Conservation (phyloP, 2,888 invertebrate species). For the Lasius platythorax region DNA sequence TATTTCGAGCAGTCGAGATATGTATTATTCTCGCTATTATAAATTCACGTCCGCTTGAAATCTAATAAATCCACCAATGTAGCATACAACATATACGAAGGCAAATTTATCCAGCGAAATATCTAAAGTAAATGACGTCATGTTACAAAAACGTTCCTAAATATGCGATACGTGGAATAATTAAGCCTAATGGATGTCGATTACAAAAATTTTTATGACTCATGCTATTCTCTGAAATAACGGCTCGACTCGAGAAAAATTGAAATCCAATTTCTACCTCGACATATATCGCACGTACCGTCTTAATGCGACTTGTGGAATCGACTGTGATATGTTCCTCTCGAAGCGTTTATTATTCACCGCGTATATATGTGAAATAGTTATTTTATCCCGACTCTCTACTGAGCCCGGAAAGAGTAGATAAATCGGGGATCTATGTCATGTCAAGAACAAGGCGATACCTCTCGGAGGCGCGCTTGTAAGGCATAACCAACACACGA, state of each 20-base stretch:
- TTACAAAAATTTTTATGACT: slow-evolving; percentile 29
- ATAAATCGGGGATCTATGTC: slow-evolving; percentile 66
- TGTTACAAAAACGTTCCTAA: neutral
- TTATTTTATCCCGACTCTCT: slow-evolving; percentile 26
- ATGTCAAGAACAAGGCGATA: slow-evolving; percentile 57
- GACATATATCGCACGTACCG: slow-evolving; percentile 24
- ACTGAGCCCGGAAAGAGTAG: slow-evolving; percentile 62
- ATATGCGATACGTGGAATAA: neutral
- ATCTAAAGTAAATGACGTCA: neutral
- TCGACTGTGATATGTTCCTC: slow-evolving; percentile 26
- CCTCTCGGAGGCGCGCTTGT: slow-evolving; percentile 42
- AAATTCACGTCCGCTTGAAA: slow-evolving; percentile 25
- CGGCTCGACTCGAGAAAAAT: neutral
- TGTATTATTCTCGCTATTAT: neutral
- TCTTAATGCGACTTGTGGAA: slow-evolving; percentile 29
- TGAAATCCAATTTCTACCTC: slow-evolving; percentile 43
- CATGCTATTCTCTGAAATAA: slow-evolving; percentile 2
- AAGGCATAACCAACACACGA: slow-evolving; percentile 25
- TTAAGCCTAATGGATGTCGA: slow-evolving; percentile 18
- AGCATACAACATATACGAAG: neutral
- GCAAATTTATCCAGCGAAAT: neutral
- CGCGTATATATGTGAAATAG: slow-evolving; percentile 30
- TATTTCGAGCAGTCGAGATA: neutral
- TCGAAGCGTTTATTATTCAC: slow-evolving; percentile 30
- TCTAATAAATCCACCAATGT: neutral